Conservation (phyloP, 2,113 vertebrate species). For the Catagonus wagneri region DNA sequence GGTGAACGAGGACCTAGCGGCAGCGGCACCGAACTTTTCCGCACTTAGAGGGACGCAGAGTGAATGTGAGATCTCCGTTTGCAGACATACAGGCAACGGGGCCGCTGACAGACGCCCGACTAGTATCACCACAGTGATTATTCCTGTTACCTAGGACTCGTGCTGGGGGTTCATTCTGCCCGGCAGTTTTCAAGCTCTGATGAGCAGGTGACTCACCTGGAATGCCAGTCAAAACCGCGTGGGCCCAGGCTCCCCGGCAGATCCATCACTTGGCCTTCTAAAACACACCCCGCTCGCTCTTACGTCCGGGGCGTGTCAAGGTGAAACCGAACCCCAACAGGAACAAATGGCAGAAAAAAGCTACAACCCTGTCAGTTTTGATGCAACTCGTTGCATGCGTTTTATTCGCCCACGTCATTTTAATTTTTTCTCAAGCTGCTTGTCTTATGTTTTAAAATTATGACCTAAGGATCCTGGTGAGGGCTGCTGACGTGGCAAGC, state of each 20-base stretch:
- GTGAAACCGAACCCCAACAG: not conserved
- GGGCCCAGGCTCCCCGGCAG: not conserved
- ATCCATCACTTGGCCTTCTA: not conserved
- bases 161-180: not conserved
- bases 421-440: slow-evolving; percentile 2
- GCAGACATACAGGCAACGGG: not conserved
- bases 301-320: not conserved
- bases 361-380: not conserved
- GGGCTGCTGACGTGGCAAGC: not conserved
- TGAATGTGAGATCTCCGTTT: not conserved
- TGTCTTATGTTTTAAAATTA: not conserved
- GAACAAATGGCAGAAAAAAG: not conserved
- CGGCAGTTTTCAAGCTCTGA: not conserved
- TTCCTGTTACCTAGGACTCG: not conserved
- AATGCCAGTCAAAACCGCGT: not conserved
- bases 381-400: not conserved
- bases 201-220: not conserved
- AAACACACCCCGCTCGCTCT: not conserved
- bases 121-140: not conserved
- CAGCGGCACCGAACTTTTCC: not conserved
- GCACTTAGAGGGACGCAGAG: not conserved
- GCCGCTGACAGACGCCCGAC: not conserved
- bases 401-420: not conserved
- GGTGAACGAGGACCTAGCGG: not conserved
- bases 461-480: not conserved